A percentile compares a stretch with the other conserved stretches of the same genome.
phyloP scores from a whole-genome alignment of 2,113 vertebrate genomes.

The Gymnarchus niloticus region DNA sequence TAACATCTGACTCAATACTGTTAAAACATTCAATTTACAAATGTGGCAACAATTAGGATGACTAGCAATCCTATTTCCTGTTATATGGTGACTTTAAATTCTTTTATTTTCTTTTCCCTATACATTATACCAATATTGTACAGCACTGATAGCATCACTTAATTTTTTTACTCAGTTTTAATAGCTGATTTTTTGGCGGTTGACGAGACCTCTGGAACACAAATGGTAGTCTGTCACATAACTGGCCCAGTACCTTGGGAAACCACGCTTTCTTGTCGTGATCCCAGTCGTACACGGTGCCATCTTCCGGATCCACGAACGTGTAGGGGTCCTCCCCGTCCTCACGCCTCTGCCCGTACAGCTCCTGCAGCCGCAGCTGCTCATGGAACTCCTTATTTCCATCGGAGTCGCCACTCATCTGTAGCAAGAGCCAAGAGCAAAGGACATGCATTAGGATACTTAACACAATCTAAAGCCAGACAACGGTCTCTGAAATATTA shows the following conservation, averaged over 20 bases:
- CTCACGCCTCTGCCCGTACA: conserved; percentile 57
- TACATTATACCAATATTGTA: too few species aligned
- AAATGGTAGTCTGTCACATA: neutral
- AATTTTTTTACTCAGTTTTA: too few species aligned
- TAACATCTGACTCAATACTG: neutral
- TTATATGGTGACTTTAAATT: too few species aligned
- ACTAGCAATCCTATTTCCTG: too few species aligned
- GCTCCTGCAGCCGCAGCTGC: conserved; percentile 84
- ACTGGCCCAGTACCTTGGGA: conserved; percentile 75
- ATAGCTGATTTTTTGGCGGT: too few species aligned
- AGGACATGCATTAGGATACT: neutral
- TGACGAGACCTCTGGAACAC: too few species aligned
- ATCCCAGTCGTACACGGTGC: conserved; percentile 90
- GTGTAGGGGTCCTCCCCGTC: conserved; percentile 59
- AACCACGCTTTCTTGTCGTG: conserved; percentile 90
- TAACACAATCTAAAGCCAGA: neutral
- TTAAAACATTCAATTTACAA: too few species aligned
- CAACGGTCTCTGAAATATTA: neutral
- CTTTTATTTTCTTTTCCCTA: too few species aligned
- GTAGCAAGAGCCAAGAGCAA: neutral
- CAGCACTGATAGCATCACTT: too few species aligned
- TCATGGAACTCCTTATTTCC: conserved; percentile 79
- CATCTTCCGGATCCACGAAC: conserved; percentile 73
- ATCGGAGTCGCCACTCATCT: conserved; percentile 56
- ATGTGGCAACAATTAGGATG: too few species aligned